Base-by-base conservation (phyloP, 2,113 vertebrate genomes). In the Chaetorhynchus papuensis region DNA sequence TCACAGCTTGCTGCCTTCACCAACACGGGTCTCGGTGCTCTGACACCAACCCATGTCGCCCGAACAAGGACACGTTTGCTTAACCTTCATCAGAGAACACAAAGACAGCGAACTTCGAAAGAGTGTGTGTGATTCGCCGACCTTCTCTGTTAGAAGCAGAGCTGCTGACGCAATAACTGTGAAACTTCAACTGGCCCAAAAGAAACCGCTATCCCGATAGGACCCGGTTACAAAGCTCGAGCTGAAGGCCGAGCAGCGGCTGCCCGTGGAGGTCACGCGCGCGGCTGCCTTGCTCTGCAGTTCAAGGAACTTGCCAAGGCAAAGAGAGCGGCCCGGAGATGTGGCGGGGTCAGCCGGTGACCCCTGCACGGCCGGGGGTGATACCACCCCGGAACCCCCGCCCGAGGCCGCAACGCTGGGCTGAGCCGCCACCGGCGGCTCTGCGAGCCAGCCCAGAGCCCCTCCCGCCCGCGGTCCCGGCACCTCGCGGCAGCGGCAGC, bases 181-280 rank as follows among this genome's bases (percentile, higher is more conserved):
- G 70, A 83, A 91, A 84, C 50, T 22, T 3, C 8, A 10, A 6
- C 28, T 3, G 18, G 3, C 22, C 63, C 56, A 4, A 15, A 26
- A 21, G 45, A 45, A 82, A 4, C 28, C 56, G 6, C 37, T 35
- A 4, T 8, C 49, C 45, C 41, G 7, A 12, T 0, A 7, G 0
- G 7, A 41, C 2, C 15, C 5, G 20, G 45, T 17, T 13, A 9
- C 5, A 16, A 0, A 17, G 53, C n/a, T 7, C 24, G n/a, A 53
- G n/a, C 33, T 8, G 7, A 41, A 61, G 54, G 61, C 61, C 24
- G n/a, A 60, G 53, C 53, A 75, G 47, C 30, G 30, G 33, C 59
- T 31, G 86, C 68, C 52, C 37, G 10, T 15, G 59, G 70, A 82
- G 61, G 6, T 52, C 57, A 21, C 26, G 11, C 10, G 9, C 6